Conservation (phyloP, 1,140 invertebrate species). For the Archegozetes longisetosus region DNA sequence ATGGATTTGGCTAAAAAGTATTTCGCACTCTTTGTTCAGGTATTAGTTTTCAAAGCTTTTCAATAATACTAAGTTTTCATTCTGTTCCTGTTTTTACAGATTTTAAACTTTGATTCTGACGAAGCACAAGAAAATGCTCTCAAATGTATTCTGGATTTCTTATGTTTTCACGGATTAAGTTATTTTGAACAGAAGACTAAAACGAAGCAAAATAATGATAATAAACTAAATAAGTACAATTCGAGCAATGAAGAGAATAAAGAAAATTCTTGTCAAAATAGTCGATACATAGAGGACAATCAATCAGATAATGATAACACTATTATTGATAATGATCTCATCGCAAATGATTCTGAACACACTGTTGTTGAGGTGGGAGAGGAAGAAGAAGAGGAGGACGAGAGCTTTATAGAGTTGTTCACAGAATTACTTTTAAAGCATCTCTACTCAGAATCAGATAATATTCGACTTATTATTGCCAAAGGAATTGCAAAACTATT, state of each 20-base stretch:
- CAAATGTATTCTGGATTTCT: slow-evolving; percentile 1
- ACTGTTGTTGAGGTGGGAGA: background rate
- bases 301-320: background rate
- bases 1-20: background rate
- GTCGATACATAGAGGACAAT: background rate
- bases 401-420: background rate
- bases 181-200: background rate
- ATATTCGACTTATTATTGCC: background rate
- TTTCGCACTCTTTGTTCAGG: background rate
- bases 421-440: background rate
- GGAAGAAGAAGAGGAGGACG: background rate
- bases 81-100: too few species aligned
- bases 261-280: background rate
- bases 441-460: background rate
- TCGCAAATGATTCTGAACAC: background rate
- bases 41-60: background rate
- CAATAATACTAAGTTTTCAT: background rate
- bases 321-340: background rate
- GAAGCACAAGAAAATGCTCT: background rate
- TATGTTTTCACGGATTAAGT: slow-evolving; percentile 9
- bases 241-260: background rate
- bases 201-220: background rate
- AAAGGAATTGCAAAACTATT: slow-evolving; percentile 10
- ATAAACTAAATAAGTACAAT: background rate
- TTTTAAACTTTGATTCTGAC: background rate